Conservation (phyloP, 2,888 invertebrate genomes). For the Bugula neritina region DNA sequence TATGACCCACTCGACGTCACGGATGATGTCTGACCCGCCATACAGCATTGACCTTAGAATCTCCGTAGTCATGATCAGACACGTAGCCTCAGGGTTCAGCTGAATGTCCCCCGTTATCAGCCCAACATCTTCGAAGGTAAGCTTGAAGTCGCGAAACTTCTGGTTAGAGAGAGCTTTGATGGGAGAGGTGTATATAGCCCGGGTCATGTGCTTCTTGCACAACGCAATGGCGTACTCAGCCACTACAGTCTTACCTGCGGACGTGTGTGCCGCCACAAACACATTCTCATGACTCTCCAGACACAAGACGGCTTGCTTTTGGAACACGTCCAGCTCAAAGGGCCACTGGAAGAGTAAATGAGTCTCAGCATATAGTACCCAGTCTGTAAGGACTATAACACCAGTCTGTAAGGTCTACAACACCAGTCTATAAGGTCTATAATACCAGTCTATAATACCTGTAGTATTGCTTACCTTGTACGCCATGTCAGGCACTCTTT, state of each 20-base stretch:
- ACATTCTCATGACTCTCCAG: constrained; percentile 89
- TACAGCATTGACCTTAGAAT: constrained; percentile 86
- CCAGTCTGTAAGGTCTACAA: too few species aligned
- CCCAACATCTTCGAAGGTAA: constrained; percentile 62
- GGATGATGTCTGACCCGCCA: constrained; percentile 87
- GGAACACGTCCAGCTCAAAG: constrained; percentile 92
- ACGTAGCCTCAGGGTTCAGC: constrained; percentile 84
- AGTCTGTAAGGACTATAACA: too few species aligned
- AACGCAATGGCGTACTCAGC: constrained; percentile 98
- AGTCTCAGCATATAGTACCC: too few species aligned
- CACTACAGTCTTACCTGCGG: constrained; percentile 93
- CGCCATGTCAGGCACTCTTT: constrained; percentile 76
- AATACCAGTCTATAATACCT: too few species aligned
- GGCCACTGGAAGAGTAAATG: constrained; percentile 58
- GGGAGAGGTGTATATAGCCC: constrained; percentile 87
- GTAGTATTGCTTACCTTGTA: constrained; percentile 56
- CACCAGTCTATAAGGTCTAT: too few species aligned
- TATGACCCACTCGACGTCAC: constrained; percentile 95
- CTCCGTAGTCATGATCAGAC: constrained; percentile 98
- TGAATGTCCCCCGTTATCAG: constrained; percentile 69
- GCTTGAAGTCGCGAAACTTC: constrained; percentile 94
- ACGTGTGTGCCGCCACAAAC: constrained; percentile 98
- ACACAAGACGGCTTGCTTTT: constrained; percentile 91
- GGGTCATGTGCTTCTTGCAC: constrained; percentile 82
- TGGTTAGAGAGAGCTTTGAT: constrained; percentile 98